These are phyloP conservation scores for Matsumurasca onukii DNA, from an alignment of 1,140 invertebrate genomes.

Conservation along the genomic window DNA sequence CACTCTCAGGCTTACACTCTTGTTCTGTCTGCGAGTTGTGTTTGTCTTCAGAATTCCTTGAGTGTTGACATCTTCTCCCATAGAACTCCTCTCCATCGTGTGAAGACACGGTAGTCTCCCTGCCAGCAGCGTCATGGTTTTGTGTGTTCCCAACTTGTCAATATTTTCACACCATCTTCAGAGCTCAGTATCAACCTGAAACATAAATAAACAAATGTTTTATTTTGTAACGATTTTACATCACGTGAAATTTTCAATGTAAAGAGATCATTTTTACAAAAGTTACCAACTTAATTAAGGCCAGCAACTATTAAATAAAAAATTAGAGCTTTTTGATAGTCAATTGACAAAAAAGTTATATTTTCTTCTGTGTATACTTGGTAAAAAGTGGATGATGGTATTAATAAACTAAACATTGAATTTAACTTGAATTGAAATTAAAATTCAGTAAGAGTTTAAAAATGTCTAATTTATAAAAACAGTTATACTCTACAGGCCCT, in stretches of 20 bases:
- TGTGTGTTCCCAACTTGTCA: not conserved
- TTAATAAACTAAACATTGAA: too few species aligned
- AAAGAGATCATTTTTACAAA: not conserved
- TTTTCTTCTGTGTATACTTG: too few species aligned
- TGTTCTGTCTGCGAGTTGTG: not conserved
- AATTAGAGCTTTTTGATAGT: not conserved
- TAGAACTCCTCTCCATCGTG: not conserved
- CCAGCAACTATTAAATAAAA: too few species aligned
- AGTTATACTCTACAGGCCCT: too few species aligned
- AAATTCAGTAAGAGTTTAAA: too few species aligned
- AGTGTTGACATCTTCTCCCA: not conserved
- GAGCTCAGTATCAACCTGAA: too few species aligned
- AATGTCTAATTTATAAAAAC: too few species aligned
- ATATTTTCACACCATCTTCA: too few species aligned
- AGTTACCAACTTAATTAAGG: not conserved
- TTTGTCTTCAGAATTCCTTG: constrained; percentile 7
- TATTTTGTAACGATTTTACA: not conserved
- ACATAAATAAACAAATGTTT: not conserved
- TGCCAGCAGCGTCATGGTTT: constrained; percentile 1
- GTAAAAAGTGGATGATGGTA: too few species aligned
- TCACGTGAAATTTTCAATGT: not conserved
- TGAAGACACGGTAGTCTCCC: not conserved
- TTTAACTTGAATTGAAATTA: too few species aligned
- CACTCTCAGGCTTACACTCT: not conserved
- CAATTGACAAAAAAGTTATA: too few species aligned